Evolutionary conservation across 2,888 invertebrate species (phyloP), one percentile per base, ranked within the genome.

Genomic region (Copidosoma aretas): DNA sequence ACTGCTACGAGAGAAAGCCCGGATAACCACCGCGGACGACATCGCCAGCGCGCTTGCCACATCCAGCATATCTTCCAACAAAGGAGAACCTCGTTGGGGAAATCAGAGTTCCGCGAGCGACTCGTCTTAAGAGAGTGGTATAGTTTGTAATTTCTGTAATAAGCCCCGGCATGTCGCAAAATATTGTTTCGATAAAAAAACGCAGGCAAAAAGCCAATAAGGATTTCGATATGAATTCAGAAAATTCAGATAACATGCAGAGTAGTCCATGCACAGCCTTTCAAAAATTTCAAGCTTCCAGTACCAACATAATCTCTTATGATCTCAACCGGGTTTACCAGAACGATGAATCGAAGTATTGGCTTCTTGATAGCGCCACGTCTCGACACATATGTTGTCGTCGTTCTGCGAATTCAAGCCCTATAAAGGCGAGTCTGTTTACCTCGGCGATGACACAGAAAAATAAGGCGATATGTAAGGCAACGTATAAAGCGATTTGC

Each of bases 81-180:
- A 32, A 32, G 32, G 32, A 32, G 32, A 3, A 32, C 32, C 8
- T 3, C 3, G 8, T 8, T 8, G 8, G 8, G 32, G 32, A 32
- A 32, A 8, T 32, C 32, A 32, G 32, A 3, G 32, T 32, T 32
- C 32, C 8, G 32, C 32, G 32, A 32, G 32, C 32, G 32, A 8
- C 32, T 32, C 8, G 8, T 5, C 32, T 8, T 8, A 32, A 32
- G 32, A 61, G 25, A 54, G 54, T 25, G 24, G 54, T 12, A 54
- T 63, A 14, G 24, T 54, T 54, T 63, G 62, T 41, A 15, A 43
- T 54, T 41, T 22, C 17, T 63, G 56, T 49, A 49, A 64, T 4
- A 64, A 57, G 39, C n/a, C 57, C 12, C 51, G 64, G 24, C 58
- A 64, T 21, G 15, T 39, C 21, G 49, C 49, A 21, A 32, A 39